Conservation (phyloP, 2,888 invertebrate species). For the Theretra japonica region DNA sequence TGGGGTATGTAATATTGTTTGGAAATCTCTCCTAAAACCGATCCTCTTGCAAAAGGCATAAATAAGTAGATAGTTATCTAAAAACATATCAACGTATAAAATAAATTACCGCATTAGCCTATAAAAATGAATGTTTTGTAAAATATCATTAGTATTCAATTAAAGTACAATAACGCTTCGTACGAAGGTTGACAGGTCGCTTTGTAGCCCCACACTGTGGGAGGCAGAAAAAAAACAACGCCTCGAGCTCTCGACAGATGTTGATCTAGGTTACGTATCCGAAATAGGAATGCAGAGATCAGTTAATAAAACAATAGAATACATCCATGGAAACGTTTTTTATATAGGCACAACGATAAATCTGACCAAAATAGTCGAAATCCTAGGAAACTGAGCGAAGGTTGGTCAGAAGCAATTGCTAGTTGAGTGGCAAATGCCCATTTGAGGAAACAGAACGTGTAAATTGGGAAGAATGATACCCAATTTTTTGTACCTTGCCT, state of each 20-base stretch:
- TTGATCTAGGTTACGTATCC: slow-evolving; percentile 49
- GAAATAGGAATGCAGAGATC: slow-evolving; percentile 39
- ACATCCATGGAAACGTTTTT: neutral
- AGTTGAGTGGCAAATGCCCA: neutral
- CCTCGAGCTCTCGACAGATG: slow-evolving; percentile 44
- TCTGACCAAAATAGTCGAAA: neutral
- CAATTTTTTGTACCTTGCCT: too few species aligned
- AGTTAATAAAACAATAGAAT: slow-evolving; percentile 40
- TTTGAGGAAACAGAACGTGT: too few species aligned
- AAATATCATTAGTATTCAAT: neutral
- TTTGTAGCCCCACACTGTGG: slow-evolving; percentile 17
- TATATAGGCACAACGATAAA: neutral
- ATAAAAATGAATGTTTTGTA: neutral
- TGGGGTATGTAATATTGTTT: neutral
- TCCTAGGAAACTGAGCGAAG: neutral
- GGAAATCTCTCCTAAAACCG: neutral
- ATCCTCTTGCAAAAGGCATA: neutral
- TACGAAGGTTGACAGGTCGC: slow-evolving; percentile 10
- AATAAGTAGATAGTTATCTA: too few species aligned
- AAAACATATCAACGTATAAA: neutral
- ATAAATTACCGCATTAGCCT: neutral
- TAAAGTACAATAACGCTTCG: slow-evolving; percentile 10
- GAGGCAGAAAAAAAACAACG: slow-evolving; percentile 27
- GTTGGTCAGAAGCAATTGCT: neutral
- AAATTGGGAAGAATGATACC: too few species aligned